Percentiles rank a stretch among this genome's conserved stretches.
These are phyloP conservation scores for Hemiscyllium ocellatum DNA, from an alignment of 2,113 vertebrate species.

Conservation along the genomic window DNA sequence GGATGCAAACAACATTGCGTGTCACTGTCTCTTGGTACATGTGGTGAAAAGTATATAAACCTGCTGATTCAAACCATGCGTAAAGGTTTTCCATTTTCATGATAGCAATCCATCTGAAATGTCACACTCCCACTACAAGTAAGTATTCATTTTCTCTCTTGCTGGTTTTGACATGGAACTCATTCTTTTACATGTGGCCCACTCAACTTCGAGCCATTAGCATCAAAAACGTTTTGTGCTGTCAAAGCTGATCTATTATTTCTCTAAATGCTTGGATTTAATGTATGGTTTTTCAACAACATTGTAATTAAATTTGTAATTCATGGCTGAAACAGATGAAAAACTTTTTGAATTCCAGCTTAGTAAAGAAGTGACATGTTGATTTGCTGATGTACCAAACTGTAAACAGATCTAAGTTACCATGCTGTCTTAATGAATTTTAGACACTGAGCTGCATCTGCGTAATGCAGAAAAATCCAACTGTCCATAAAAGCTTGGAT, in stretches of 20 bases:
- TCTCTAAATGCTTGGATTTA: background rate
- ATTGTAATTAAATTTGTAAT: background rate
- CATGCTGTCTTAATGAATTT: background rate
- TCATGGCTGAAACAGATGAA: background rate
- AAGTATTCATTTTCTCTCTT: background rate
- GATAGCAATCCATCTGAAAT: background rate
- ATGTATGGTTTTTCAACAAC: background rate
- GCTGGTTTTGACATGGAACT: background rate
- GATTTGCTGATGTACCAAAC: background rate
- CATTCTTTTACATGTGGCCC: background rate
- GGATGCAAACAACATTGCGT: background rate
- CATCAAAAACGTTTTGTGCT: background rate
- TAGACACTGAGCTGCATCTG: background rate
- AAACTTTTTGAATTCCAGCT: background rate
- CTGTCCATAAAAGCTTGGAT: background rate
- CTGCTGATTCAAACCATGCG: background rate
- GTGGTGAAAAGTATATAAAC: background rate
- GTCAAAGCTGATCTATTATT: background rate
- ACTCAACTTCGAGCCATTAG: background rate
- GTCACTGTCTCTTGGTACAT: background rate
- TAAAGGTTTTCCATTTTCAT: slow-evolving; percentile 16
- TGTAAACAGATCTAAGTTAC: background rate
- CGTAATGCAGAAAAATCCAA: background rate
- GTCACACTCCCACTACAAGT: background rate
- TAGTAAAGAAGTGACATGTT: background rate